Base-by-base conservation (phyloP, 2,113 vertebrate genomes). In the Dicrurus megarhynchus region DNA sequence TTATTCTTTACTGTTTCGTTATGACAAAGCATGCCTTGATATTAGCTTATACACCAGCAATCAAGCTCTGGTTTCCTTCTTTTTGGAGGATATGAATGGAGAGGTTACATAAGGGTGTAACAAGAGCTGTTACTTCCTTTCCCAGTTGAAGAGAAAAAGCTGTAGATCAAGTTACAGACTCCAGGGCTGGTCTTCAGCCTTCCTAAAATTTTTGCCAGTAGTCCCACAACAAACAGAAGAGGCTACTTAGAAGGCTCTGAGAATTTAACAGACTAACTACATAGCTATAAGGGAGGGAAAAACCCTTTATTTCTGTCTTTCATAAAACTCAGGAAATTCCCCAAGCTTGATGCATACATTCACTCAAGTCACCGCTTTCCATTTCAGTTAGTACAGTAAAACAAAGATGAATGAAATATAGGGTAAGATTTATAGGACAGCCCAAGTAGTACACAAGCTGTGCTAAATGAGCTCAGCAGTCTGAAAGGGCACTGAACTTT, bases 71-170 rank as follows among this genome's bases (percentile, higher is more conserved):
- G 56, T 90, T 96, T 95, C 90, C 87, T 77, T 85, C 91, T 89
- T 91, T 93, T 77, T 82, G 80, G 91, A 91, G 89, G 91, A 71
- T 81, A 52, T 89, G 84, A 96, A 94, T 85, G 71, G 87, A 80
- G 75, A 91, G 93, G 93, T 97, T 97, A 95, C 90, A 90, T 90
- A 93, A 96, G 95, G 86, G n/a, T 96, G 96, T 96, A 96, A 97
- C 60, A 87, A 60, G 95, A 97, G 95, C 96, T 94, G 92, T 71
- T 96, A 96, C 95, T 97, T 96, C 93, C 96, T 96, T 80, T 95
- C 92, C 71, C 76, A 52, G 83, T 71, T 65, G 83, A 86, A 49
- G 90, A 92, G 83, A 92, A 93, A 92, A 92, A 92, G 90, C 90
- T 87, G 92, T 74, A 87, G 93, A 94, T 97, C 96, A 81, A 56